Base-by-base conservation (phyloP, 2,797 vertebrate species). In the Hylomyscus alleni region DNA sequence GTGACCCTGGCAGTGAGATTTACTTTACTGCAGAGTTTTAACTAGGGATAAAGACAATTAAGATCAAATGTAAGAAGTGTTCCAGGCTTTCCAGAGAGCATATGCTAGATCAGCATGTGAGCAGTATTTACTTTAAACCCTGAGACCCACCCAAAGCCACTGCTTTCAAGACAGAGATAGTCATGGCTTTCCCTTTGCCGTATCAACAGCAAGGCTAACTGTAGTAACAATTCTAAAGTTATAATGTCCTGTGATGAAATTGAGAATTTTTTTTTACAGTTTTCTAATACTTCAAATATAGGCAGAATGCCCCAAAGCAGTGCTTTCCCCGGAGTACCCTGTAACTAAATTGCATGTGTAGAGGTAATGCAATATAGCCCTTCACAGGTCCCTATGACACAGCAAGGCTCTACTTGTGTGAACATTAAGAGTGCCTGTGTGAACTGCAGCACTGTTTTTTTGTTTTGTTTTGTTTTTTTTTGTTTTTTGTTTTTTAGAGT, bases 241-340 rank as follows among this genome's bases (percentile, higher is more conserved):
- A 12, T 34, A 44, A 2, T 6, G 29, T 19, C n/a, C 67, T 29
- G 6, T 8, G 37, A 58, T 44, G 87, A 73, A 56, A 50, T 26
- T 34, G 19, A 87, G 62, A 2, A 50, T 80, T 37, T 20, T 0
- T 12, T n/a, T 37, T 15, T 20, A 17, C 50, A 15, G 31, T 85
- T 95, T 92, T 62, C 34, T 37, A 54, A 89, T 86, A 44, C 60
- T 85, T 89, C 54, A 90, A 62, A 82, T 77, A 11, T 0, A 93
- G 81, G 82, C 10, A 86, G 26, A 82, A 67, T 1, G 4, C 19
- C n/a, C 10, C 40, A 6, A 24, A 40, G 47, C 62, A 60, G 65
- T 34, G 40, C 1, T 85, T 85, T 37, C 62, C 76, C 50, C 56
- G 34, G 31, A 3, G 60, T 17, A 7, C 58, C 73, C 37, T 6